Conservation (phyloP, 2,888 invertebrate species). For the Hyposoter didymator region DNA sequence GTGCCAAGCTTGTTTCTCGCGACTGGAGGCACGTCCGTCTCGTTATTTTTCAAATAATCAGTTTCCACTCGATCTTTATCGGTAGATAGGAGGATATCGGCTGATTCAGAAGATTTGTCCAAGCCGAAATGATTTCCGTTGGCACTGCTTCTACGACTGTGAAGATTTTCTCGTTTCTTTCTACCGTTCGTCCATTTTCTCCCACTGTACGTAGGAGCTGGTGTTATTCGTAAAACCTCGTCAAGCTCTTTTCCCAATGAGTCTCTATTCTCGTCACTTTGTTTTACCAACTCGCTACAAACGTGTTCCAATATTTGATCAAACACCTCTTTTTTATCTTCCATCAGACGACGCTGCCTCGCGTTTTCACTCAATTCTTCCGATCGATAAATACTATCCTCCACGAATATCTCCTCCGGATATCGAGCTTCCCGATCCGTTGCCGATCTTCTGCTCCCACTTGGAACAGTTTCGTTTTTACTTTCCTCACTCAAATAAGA, state of each 20-base stretch:
- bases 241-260: slow-evolving; percentile 72
- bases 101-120: slow-evolving; percentile 26
- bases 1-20: slow-evolving; percentile 81
- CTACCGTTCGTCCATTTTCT: slow-evolving; percentile 66
- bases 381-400: slow-evolving; percentile 44
- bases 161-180: slow-evolving; percentile 51
- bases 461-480: neutral
- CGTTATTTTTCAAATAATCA: slow-evolving; percentile 42
- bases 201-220: slow-evolving; percentile 75
- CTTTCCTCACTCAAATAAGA: slow-evolving; percentile 10
- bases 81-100: neutral
- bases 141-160: slow-evolving; percentile 65
- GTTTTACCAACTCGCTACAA: slow-evolving; percentile 74
- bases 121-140: slow-evolving; percentile 51
- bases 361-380: slow-evolving; percentile 31
- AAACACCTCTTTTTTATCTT: slow-evolving; percentile 75
- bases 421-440: slow-evolving; percentile 38
- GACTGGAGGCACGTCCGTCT: slow-evolving; percentile 65
- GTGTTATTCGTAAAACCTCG: slow-evolving; percentile 76
- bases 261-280: slow-evolving; percentile 69
- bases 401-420: slow-evolving; percentile 58
- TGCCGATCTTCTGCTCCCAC: slow-evolving; percentile 37
- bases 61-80: slow-evolving; percentile 36
- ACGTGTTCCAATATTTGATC: slow-evolving; percentile 77
- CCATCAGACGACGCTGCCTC: slow-evolving; percentile 27